Evolutionary conservation across 2,888 invertebrate species (phyloP).

Genomic region (Eupithecia tripunctaria): DNA sequence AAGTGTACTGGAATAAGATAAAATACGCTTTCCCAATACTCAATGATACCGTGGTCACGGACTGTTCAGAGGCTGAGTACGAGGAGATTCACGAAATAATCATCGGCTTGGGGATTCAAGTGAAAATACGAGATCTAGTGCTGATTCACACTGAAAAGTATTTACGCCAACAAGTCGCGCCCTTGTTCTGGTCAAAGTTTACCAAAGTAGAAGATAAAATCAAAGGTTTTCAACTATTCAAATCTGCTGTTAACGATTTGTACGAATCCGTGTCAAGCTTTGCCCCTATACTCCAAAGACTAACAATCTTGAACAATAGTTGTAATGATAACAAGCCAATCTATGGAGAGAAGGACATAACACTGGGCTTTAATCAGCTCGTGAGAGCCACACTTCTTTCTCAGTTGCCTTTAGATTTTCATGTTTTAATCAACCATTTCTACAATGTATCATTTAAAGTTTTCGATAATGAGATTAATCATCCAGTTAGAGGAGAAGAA

Average conservation of each 20-base stretch:
- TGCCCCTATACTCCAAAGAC: constrained; percentile 79
- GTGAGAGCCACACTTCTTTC: constrained; percentile 87
- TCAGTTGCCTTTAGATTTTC: constrained; percentile 88
- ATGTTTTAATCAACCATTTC: constrained; percentile 88
- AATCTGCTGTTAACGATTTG: constrained; percentile 87
- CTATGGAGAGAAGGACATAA: constrained; percentile 82
- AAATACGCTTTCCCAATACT: constrained; percentile 78
- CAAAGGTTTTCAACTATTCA: constrained; percentile 87
- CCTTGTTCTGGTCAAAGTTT: constrained; percentile 88
- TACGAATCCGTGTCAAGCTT: constrained; percentile 84
- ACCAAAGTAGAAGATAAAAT: constrained; percentile 78
- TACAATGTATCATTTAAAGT: constrained; percentile 91
- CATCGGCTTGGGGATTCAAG: constrained; percentile 67
- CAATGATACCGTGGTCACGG: constrained; percentile 68
- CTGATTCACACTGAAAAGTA: constrained; percentile 83
- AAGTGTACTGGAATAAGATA: constrained; percentile 76
- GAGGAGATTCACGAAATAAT: constrained; percentile 76
- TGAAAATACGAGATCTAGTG: constrained; percentile 73
- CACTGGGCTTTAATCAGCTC: constrained; percentile 86
- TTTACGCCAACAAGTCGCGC: constrained; percentile 85
- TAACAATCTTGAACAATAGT: constrained; percentile 81
- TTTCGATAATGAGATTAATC: constrained; percentile 82
- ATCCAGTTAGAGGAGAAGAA: constrained; percentile 84
- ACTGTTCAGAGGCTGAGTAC: constrained; percentile 70
- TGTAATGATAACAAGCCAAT: constrained; percentile 76